A percentile compares a stretch with the other conserved stretches of the same genome.
Evolutionary conservation across 2,888 invertebrate genomes (phyloP).

Genomic region (Crematogaster levior): DNA sequence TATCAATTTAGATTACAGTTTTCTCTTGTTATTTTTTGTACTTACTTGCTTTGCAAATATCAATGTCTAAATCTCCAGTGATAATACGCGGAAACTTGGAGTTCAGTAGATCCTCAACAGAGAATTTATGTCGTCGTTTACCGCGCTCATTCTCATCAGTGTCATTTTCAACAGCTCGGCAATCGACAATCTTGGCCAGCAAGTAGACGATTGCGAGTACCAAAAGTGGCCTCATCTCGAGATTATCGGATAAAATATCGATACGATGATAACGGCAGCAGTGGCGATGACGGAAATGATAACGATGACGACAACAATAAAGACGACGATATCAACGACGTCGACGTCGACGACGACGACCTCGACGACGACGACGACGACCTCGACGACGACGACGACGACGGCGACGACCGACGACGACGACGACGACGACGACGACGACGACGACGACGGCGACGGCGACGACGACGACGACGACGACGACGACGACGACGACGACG

Average conservation of each 20-base stretch:
- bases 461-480: constrained; percentile 45
- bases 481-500: constrained; percentile 45
- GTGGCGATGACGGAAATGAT: constrained; percentile 24
- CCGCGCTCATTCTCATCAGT: constrained; percentile 27
- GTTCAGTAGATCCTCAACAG: constrained; percentile 90
- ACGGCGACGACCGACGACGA: constrained; percentile 41
- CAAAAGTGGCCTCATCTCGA: constrained; percentile 74
- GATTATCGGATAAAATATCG: constrained; percentile 36
- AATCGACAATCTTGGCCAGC: constrained; percentile 64
- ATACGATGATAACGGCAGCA: constrained; percentile 9
- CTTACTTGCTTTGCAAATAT: constrained; percentile 94
- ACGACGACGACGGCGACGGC: constrained; percentile 40
- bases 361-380: constrained; percentile 41
- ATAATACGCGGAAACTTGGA: constrained; percentile 89
- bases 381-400: constrained; percentile 32
- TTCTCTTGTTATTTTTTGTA: background rate
- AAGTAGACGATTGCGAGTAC: constrained; percentile 70
- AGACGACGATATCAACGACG: constrained; percentile 16
- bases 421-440: constrained; percentile 28
- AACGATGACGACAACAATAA: constrained; percentile 29
- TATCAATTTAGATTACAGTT: background rate
- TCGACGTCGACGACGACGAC: constrained; percentile 37
- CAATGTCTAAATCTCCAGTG: constrained; percentile 92
- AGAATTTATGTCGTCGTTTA: constrained; percentile 85
- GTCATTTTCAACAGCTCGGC: constrained; percentile 59